These are phyloP conservation scores for Caenorhabditis uteleia DNA, from an alignment of 2,888 invertebrate genomes.

Conservation along the genomic window DNA sequence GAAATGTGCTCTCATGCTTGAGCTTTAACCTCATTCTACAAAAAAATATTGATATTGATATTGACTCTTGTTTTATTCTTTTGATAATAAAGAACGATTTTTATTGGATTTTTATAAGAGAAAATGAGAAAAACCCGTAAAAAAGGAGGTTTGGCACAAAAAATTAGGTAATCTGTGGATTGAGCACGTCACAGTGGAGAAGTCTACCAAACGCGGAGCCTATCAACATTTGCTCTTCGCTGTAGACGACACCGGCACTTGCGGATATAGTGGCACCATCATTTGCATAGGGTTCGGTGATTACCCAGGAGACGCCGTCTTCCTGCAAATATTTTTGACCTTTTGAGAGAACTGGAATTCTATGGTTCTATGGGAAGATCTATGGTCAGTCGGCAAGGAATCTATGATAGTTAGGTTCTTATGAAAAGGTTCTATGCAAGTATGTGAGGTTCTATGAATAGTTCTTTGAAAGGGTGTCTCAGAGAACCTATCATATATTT, in stretches of 20 bases:
- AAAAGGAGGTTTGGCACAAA: too few relatives aligned
- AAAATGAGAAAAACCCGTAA: too few relatives aligned
- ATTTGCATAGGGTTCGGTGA: conserved; percentile 68
- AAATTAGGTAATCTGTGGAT: conserved; percentile 47
- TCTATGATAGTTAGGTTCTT: too few relatives aligned
- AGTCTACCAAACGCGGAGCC: conserved; percentile 61
- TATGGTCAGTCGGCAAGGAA: not conserved
- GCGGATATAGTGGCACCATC: conserved; percentile 61
- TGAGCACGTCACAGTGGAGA: conserved; percentile 52
- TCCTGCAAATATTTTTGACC: conserved; percentile 36
- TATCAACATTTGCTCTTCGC: conserved; percentile 56
- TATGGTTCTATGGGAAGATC: too few relatives aligned
- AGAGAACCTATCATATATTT: too few relatives aligned
- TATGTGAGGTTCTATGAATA: not conserved
- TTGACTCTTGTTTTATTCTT: not conserved
- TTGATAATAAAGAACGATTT: not conserved
- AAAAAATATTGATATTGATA: too few relatives aligned
- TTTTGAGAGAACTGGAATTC: too few relatives aligned
- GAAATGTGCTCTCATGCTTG: too few relatives aligned
- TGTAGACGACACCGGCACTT: conserved; percentile 40
- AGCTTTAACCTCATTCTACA: too few relatives aligned
- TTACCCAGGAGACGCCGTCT: conserved; percentile 60
- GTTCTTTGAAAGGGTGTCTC: too few relatives aligned
- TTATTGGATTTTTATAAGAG: too few relatives aligned
- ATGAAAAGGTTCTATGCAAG: not conserved